Percentiles rank a stretch among this genome's conserved stretches.
Evolutionary conservation across 2,797 vertebrate genomes (phyloP).

Genomic region (Neosalanx taihuensis): DNA sequence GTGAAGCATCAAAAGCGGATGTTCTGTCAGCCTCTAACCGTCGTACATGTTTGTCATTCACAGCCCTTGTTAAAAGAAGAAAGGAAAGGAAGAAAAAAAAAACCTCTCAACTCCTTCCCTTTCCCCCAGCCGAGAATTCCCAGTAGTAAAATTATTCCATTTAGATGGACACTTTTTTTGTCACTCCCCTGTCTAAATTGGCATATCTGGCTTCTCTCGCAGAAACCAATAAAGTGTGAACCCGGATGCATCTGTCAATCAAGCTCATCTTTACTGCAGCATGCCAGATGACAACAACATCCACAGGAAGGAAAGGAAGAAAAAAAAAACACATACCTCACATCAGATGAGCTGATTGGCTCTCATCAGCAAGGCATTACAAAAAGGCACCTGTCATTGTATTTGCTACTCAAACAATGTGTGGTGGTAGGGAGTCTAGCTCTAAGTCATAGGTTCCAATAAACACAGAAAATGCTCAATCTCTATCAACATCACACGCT

Average conservation of each 20-base stretch:
- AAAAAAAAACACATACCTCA: conserved; percentile 69
- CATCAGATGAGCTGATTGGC: conserved; percentile 79
- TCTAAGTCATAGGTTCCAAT: background rate
- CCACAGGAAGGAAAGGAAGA: conserved; percentile 55
- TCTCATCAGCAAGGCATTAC: conserved; percentile 90
- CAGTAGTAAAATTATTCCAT: conserved; percentile 91
- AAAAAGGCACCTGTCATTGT: conserved; percentile 90
- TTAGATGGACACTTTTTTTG: conserved; percentile 94
- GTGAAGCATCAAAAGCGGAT: conserved; percentile 88
- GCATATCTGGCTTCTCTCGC: conserved; percentile 89
- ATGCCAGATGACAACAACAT: conserved; percentile 86
- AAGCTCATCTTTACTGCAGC: conserved; percentile 82
- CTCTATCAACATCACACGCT: background rate
- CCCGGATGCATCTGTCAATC: conserved; percentile 91
- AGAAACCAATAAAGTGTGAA: conserved; percentile 95
- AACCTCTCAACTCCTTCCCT: conserved; percentile 73
- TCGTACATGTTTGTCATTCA: conserved; percentile 91
- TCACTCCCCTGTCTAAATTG: conserved; percentile 94
- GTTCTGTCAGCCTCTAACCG: conserved; percentile 84
- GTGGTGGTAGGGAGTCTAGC: conserved; percentile 29
- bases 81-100: conserved; percentile 40
- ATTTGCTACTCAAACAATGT: conserved; percentile 68
- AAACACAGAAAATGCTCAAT: background rate
- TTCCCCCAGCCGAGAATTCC: conserved; percentile 85
- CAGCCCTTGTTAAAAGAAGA: conserved; percentile 81